Conservation (phyloP, 2,113 vertebrate species). For the Scomber scombrus region DNA sequence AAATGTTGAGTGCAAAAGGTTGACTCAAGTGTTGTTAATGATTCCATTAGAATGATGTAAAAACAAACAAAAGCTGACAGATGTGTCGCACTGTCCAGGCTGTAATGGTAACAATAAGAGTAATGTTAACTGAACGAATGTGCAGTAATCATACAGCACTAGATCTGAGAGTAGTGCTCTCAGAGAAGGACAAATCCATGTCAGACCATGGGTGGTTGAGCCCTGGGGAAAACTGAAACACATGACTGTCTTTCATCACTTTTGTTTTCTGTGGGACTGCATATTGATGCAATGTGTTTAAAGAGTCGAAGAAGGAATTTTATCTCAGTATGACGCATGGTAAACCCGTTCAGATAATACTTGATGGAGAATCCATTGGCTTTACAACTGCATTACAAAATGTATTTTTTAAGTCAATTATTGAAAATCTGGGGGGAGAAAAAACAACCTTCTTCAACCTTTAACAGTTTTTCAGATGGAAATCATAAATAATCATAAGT, state of each 20-base stretch:
- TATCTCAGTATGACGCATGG: not conserved
- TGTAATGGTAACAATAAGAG: not conserved
- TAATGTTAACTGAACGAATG: not conserved
- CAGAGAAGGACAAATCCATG: not conserved
- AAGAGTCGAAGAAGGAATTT: constrained; percentile 1
- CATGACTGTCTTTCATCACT: not conserved
- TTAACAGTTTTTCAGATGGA: too few relatives aligned
- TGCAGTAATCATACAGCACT: not conserved
- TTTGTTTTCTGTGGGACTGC: not conserved
- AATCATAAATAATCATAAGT: too few relatives aligned
- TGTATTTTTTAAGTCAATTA: not conserved
- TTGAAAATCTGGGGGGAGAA: too few relatives aligned
- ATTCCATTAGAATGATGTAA: not conserved
- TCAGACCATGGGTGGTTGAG: not conserved
- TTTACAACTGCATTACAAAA: too few relatives aligned
- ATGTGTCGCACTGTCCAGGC: not conserved
- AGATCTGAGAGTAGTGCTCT: not conserved
- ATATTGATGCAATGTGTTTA: not conserved
- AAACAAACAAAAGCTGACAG: too few relatives aligned
- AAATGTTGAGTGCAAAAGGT: not conserved
- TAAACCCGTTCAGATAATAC: not conserved
- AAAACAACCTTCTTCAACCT: too few relatives aligned
- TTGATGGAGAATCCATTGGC: too few relatives aligned
- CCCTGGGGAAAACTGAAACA: not conserved
- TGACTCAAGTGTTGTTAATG: not conserved